Evolutionary conservation across 2,888 invertebrate genomes (phyloP).

Genomic region (Acrobasis consociella): DNA sequence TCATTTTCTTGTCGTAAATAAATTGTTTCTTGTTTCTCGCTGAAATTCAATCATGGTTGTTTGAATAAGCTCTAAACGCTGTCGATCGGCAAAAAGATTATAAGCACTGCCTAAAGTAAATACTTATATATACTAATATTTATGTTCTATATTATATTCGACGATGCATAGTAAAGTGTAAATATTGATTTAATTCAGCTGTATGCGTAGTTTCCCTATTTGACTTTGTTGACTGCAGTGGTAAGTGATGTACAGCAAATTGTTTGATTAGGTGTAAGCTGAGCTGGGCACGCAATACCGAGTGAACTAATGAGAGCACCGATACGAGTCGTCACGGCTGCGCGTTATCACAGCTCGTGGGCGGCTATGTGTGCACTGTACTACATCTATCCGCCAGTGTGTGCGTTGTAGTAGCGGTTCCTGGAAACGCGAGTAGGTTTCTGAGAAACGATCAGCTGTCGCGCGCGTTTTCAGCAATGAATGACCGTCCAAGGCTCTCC

Average conservation of each 20-base stretch:
- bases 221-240: constrained; percentile 44
- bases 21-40: too few species aligned
- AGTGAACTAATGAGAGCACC: constrained; percentile 72
- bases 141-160: neutral
- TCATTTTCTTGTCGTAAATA: too few species aligned
- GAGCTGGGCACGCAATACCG: constrained; percentile 70
- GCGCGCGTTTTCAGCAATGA: constrained; percentile 76
- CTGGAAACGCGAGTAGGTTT: constrained; percentile 79
- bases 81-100: too few species aligned
- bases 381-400: constrained; percentile 57
- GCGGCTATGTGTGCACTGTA: constrained; percentile 57
- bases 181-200: constrained; percentile 25
- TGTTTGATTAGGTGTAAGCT: constrained; percentile 72
- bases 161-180: neutral
- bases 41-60: too few species aligned
- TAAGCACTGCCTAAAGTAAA: too few species aligned
- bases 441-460: constrained; percentile 74
- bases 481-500: constrained; percentile 54
- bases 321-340: constrained; percentile 72
- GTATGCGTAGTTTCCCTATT: constrained; percentile 37
- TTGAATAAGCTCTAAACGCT: too few species aligned
- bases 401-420: constrained; percentile 77
- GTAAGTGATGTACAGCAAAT: constrained; percentile 56
- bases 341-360: constrained; percentile 74
- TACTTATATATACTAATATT: neutral